These are phyloP conservation scores for Mayetiola destructor DNA, from an alignment of 2,888 invertebrate genomes.

Conservation along the genomic window DNA sequence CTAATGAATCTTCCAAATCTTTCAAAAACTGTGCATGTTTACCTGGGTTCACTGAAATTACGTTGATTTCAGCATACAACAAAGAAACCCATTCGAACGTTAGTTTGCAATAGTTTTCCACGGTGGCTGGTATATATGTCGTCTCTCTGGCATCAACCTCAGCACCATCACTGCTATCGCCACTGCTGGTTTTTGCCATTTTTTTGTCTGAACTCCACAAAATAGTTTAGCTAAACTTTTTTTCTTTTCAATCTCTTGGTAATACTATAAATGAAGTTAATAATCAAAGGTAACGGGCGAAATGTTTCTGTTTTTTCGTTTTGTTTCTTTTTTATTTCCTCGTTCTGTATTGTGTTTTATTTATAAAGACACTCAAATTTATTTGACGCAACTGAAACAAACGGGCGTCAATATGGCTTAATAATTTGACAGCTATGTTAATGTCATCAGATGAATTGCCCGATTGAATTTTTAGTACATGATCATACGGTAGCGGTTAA, in stretches of 20 bases:
- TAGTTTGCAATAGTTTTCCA: constrained; percentile 2
- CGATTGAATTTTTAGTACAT: not conserved
- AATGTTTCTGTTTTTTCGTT: not conserved
- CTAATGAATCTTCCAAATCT: not conserved
- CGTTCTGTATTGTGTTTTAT: constrained; percentile 4
- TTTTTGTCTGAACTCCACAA: constrained; percentile 10
- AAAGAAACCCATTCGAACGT: constrained; percentile 5
- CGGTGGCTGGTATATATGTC: not conserved
- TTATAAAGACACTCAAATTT: not conserved
- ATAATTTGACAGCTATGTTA: not conserved
- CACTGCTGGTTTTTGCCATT: constrained; percentile 4
- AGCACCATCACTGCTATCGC: not conserved
- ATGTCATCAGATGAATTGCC: not conserved
- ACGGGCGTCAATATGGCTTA: not conserved
- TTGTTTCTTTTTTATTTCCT: not conserved
- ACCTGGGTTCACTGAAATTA: not conserved
- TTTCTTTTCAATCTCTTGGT: not conserved
- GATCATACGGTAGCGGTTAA: not conserved
- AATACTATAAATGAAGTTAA: not conserved
- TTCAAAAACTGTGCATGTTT: constrained; percentile 3
- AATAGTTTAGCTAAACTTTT: constrained; percentile 2
- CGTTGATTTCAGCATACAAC: constrained; percentile 8
- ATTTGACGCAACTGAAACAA: constrained; percentile 1
- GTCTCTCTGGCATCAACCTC: not conserved
- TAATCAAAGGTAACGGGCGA: not conserved